Base-by-base conservation (phyloP, 2,888 invertebrate genomes). In the Acheta domesticus region DNA sequence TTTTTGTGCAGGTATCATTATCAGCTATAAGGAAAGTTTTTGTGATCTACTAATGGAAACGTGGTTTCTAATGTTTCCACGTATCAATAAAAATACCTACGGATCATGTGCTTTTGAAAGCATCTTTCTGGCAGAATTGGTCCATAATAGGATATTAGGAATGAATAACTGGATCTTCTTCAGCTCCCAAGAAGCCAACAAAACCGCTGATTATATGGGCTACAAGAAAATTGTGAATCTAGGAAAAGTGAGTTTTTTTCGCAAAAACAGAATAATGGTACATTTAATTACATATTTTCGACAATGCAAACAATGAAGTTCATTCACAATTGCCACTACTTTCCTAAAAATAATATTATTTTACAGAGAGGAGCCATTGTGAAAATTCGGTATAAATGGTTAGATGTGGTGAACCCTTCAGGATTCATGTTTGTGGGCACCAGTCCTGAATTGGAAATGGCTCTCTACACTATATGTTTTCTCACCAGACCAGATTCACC, bases 81-180 rank as follows among this genome's bases (percentile, higher is more conserved):
- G 96, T 82, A 92, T 94, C 49, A 90, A 91, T 84, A 5, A 36
- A 36, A 93, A 94, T 49, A 91, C 91, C 85, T 90, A 94, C 48
- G 94, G 96, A 81, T 96, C 97, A 84, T 94, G 94, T 74, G 97
- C 96, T 1, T 97, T 97, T 85, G 97, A 98, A 86, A 97, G 98
- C 85, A 92, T 96, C 36, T 96, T 97, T 86, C 90, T 97, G 4
- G 94, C 96, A 0, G 97, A 98, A 89, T 88, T 94, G 0, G 95
- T 94, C 86, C 91, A 92, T 83, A 91, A 91, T 75, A 92, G 92
- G 84, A 91, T 97, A 48, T 92, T 87, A 85, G 97, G 97, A 12
- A 89, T 97, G 82, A 97, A 98, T 86, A 96, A 96, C 86, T 97
- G 97, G 97, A 89, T 97, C 49, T 94, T 94, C 86, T 96, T 95